Conservation (phyloP, 2,888 invertebrate species). For the Diarsia dahlii region DNA sequence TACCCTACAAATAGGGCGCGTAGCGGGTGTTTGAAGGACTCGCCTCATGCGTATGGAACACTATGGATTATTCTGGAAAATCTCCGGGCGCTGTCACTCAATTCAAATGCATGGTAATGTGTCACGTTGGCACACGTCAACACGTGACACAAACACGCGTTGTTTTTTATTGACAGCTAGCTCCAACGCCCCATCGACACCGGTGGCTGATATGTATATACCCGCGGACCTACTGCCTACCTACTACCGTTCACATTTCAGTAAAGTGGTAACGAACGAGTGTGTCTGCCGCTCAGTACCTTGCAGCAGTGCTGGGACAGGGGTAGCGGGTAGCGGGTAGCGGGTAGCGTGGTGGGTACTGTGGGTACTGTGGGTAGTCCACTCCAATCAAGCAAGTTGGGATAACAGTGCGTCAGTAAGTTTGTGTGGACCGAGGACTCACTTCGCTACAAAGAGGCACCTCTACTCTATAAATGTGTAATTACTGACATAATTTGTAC, state of each 20-base stretch:
- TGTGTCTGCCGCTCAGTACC: neutral
- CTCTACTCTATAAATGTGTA: neutral
- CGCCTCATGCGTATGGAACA: conserved; percentile 51
- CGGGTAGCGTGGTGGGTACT: too few species aligned
- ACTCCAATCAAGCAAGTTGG: neutral
- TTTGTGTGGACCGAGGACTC: neutral
- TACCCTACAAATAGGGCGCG: conserved; percentile 54
- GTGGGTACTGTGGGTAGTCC: neutral
- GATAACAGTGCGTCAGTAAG: neutral
- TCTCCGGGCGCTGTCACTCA: conserved; percentile 76
- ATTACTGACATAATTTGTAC: neutral
- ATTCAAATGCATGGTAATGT: conserved; percentile 80
- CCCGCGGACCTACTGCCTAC: neutral
- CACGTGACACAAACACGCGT: conserved; percentile 71
- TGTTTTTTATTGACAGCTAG: conserved; percentile 24
- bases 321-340: too few species aligned
- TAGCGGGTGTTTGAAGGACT: conserved; percentile 65
- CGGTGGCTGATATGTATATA: neutral
- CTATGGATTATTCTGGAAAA: conserved; percentile 76
- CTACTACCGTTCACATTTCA: neutral
- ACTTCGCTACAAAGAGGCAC: neutral
- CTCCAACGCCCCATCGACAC: neutral
- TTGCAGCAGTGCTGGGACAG: neutral
- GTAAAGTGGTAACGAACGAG: neutral
- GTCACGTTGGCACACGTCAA: conserved; percentile 79